Conservation (phyloP, 2,888 invertebrate species). For the Chironomus tentans region DNA sequence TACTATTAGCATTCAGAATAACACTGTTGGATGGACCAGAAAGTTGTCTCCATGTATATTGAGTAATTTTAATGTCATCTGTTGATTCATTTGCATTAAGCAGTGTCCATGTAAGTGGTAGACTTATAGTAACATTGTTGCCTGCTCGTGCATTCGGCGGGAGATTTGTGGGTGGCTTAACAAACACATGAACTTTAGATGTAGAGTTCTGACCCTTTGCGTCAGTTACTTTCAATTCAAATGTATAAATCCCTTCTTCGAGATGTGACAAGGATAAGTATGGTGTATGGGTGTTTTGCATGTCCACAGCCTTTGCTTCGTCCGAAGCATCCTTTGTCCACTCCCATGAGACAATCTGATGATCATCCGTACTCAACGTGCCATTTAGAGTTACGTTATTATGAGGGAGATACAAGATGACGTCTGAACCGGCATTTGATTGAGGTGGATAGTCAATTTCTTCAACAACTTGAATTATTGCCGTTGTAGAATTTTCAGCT, state of each 20-base stretch:
- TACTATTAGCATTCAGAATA: slow-evolving; percentile 49
- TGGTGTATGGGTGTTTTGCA: slow-evolving; percentile 90
- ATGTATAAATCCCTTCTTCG: slow-evolving; percentile 90
- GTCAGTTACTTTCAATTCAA: slow-evolving; percentile 86
- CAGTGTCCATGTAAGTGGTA: slow-evolving; percentile 71
- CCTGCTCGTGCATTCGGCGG: slow-evolving; percentile 67
- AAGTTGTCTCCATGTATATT: slow-evolving; percentile 76
- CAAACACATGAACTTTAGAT: slow-evolving; percentile 85
- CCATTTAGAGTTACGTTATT: slow-evolving; percentile 81
- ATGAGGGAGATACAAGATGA: slow-evolving; percentile 82
- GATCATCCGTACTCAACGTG: slow-evolving; percentile 84
- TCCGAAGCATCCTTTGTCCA: slow-evolving; percentile 88
- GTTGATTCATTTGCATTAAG: slow-evolving; percentile 72
- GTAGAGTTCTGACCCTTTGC: slow-evolving; percentile 79
- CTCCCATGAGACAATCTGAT: slow-evolving; percentile 87
- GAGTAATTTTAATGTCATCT: slow-evolving; percentile 75
- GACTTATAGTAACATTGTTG: slow-evolving; percentile 58
- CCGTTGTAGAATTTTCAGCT: slow-evolving; percentile 72
- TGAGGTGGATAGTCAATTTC: slow-evolving; percentile 91
- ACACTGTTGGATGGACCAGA: slow-evolving; percentile 56
- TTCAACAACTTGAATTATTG: slow-evolving; percentile 82
- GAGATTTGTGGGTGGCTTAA: slow-evolving; percentile 79
- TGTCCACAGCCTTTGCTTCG: slow-evolving; percentile 84
- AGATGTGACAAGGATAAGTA: slow-evolving; percentile 80
- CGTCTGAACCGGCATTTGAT: slow-evolving; percentile 86